Conservation (phyloP, 2,113 vertebrate genomes). For the Spilogale gracilis region DNA sequence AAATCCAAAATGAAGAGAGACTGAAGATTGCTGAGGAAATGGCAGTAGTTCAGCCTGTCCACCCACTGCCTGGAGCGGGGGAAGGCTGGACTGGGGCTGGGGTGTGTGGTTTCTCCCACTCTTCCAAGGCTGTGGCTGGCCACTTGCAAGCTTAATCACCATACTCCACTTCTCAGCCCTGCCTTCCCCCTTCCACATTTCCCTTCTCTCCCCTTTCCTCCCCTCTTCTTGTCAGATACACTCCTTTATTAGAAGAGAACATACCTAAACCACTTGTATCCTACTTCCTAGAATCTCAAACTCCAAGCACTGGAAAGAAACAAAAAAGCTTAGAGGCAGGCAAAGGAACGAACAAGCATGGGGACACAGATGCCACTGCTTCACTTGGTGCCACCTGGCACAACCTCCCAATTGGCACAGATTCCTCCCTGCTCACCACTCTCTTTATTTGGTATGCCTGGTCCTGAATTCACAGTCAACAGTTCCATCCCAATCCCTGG, state of each 20-base stretch:
- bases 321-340: background rate
- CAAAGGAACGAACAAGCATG: slow-evolving; percentile 34
- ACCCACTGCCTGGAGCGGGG: background rate
- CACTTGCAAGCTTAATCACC: background rate
- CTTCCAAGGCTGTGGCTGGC: background rate
- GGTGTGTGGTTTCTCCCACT: background rate
- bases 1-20: background rate
- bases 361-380: background rate
- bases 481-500: background rate
- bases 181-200: background rate
- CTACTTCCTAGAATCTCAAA: background rate
- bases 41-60: background rate
- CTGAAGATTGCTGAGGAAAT: rapidly evolving
- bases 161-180: background rate
- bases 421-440: background rate
- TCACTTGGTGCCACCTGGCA: background rate
- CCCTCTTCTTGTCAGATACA: background rate
- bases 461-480: background rate
- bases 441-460: background rate
- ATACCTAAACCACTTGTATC: background rate
- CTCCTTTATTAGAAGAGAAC: background rate
- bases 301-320: background rate
- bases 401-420: background rate
- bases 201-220: background rate
- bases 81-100: background rate